Percentiles rank a stretch among this genome's conserved stretches.
Evolutionary conservation across 2,888 invertebrate species (phyloP).

Genomic region (Zonitis immaculata): DNA sequence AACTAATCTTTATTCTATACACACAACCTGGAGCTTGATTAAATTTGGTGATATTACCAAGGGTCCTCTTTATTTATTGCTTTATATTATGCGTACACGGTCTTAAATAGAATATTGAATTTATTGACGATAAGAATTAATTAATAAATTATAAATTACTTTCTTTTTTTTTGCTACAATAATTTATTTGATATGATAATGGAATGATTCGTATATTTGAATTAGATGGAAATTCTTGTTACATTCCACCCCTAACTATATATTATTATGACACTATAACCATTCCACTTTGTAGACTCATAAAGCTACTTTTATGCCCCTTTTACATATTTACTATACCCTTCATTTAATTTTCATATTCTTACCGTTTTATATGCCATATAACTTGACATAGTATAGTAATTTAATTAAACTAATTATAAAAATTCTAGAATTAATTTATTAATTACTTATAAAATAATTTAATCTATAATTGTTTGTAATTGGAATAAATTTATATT

Average conservation of each 20-base stretch:
- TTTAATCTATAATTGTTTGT: too few species aligned
- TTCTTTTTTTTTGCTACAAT: too few species aligned
- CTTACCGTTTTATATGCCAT: slow-evolving; percentile 30
- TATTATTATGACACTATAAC: slow-evolving; percentile 32
- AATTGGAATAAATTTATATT: too few species aligned
- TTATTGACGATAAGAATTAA: too few species aligned
- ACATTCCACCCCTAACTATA: too few species aligned
- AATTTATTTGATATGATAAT: too few species aligned
- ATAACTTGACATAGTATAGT: slow-evolving; percentile 27
- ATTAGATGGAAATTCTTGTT: too few species aligned
- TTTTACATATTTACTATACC: slow-evolving; percentile 41
- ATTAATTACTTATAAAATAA: too few species aligned
- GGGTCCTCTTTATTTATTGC: slow-evolving; percentile 35
- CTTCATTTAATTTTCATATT: slow-evolving; percentile 41
- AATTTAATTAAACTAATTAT: too few species aligned
- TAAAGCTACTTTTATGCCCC: slow-evolving; percentile 38
- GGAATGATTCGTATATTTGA: too few species aligned
- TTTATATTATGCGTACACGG: slow-evolving; percentile 21
- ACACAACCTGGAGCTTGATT: slow-evolving; percentile 39
- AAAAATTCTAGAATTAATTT: too few species aligned
- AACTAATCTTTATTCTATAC: slow-evolving; percentile 36
- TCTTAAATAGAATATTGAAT: slow-evolving; percentile 24
- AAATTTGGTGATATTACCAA: slow-evolving; percentile 40
- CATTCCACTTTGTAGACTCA: slow-evolving; percentile 38
- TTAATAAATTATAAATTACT: too few species aligned